A percentile compares a stretch with the other conserved stretches of the same genome.
These are phyloP conservation scores for Drosophila mettleri DNA, from an alignment of 2,888 invertebrate species.

Conservation along the genomic window DNA sequence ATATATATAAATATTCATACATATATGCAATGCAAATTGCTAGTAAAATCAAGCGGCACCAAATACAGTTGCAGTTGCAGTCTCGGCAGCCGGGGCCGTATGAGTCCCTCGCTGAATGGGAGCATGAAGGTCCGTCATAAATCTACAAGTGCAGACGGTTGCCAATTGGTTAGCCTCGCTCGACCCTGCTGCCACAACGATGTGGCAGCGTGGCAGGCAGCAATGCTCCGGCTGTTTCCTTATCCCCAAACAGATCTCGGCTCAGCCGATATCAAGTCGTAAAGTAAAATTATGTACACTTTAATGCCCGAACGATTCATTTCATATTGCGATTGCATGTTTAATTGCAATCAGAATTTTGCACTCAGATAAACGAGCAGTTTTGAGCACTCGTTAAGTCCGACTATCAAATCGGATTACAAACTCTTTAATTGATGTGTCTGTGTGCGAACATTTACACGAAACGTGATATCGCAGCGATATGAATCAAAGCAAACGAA, in stretches of 20 bases:
- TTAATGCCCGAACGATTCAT: conserved; percentile 32
- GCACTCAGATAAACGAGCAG: conserved; percentile 38
- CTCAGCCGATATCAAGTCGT: conserved; percentile 24
- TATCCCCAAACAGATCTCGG: conserved; percentile 14
- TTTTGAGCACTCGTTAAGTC: conserved; percentile 52
- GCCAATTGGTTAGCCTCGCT: conserved; percentile 50
- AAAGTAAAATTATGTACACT: conserved; percentile 46
- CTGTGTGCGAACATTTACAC: conserved; percentile 24
- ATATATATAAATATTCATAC: not conserved
- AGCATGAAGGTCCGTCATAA: conserved; percentile 74
- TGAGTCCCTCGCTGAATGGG: conserved; percentile 1
- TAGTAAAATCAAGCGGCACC: conserved; percentile 44
- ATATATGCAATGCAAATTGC: conserved; percentile 44
- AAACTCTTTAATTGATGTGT: conserved; percentile 24
- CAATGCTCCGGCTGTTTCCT: not conserved
- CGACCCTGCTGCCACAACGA: conserved; percentile 25
- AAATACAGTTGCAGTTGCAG: conserved; percentile 16
- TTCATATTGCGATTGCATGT: conserved; percentile 55
- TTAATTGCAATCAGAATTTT: conserved; percentile 60
- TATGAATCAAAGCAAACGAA: conserved; percentile 4
- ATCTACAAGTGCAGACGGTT: conserved; percentile 73
- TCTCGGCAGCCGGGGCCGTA: not conserved
- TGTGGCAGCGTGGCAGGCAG: conserved; percentile 8
- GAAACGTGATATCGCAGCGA: conserved; percentile 7
- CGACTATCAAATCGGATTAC: conserved; percentile 62